Conservation (phyloP, 2,888 invertebrate genomes). For the Caenorhabditis virilis region DNA sequence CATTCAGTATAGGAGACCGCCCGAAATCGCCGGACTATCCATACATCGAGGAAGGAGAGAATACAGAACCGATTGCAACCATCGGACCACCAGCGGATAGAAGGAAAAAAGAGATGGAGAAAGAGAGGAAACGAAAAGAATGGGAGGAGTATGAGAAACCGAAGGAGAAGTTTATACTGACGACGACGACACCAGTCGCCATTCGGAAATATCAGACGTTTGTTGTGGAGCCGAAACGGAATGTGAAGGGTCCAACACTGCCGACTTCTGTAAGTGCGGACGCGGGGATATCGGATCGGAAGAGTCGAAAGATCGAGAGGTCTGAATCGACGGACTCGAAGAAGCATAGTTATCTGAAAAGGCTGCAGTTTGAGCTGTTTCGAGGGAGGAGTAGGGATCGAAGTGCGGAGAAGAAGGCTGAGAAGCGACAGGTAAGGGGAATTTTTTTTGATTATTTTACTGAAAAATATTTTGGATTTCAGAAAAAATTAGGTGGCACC, state of each 20-base stretch:
- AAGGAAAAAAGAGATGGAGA: constrained; percentile 33
- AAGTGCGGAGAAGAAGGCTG: constrained; percentile 11
- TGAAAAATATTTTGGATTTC: too few relatives aligned
- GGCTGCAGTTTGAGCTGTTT: constrained; percentile 38
- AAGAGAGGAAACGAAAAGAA: constrained; percentile 22
- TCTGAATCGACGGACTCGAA: constrained; percentile 31
- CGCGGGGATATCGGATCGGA: neutral
- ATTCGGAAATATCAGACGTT: constrained; percentile 46
- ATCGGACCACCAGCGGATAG: constrained; percentile 43
- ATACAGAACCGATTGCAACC: constrained; percentile 50
- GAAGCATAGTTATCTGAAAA: constrained; percentile 35
- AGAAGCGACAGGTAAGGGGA: constrained; percentile 16
- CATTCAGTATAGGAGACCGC: constrained; percentile 47
- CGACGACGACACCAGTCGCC: constrained; percentile 40
- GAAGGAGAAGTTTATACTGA: constrained; percentile 38
- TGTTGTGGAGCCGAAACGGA: constrained; percentile 34
- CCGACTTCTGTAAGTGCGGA: constrained; percentile 16
- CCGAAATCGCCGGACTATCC: constrained; percentile 44
- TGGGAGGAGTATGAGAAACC: constrained; percentile 32
- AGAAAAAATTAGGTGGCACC: too few relatives aligned
- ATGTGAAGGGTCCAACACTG: constrained; percentile 18
- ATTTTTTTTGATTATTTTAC: too few relatives aligned
- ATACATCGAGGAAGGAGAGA: constrained; percentile 44
- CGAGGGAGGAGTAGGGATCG: constrained; percentile 34
- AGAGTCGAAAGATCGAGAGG: constrained; percentile 19